These are phyloP conservation scores for Erinaceus europaeus DNA, from an alignment of 2,113 vertebrate species.

Conservation along the genomic window DNA sequence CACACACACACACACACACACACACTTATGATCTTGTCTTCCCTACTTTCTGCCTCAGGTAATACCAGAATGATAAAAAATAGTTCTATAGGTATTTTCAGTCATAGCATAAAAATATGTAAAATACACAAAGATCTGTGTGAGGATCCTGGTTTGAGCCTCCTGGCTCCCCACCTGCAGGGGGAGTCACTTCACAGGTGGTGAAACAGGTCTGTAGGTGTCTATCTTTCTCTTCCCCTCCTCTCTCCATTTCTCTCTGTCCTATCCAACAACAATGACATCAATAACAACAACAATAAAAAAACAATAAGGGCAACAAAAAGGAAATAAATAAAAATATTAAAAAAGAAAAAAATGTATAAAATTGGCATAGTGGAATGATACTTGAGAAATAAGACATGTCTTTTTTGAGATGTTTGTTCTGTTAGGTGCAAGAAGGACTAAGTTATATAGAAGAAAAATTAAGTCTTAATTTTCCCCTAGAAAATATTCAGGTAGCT, in stretches of 20 bases:
- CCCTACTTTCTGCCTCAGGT: not conserved
- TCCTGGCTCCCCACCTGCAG: too few relatives aligned
- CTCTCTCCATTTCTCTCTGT: too few relatives aligned
- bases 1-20: not conserved
- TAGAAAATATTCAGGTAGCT: not conserved
- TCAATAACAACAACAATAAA: too few relatives aligned
- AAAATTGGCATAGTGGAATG: not conserved
- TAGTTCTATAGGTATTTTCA: not conserved
- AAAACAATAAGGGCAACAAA: too few relatives aligned
- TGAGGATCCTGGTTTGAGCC: too few relatives aligned
- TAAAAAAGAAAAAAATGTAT: too few relatives aligned
- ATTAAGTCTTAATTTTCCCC: not conserved
- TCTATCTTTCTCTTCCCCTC: too few relatives aligned
- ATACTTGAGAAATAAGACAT: not conserved
- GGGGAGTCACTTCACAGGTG: too few relatives aligned
- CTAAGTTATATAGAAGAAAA: not conserved
- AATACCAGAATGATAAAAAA: not conserved
- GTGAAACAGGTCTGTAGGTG: too few relatives aligned
- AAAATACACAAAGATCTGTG: too few relatives aligned
- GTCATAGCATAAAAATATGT: not conserved
- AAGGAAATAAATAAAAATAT: too few relatives aligned
- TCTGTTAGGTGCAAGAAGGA: not conserved
- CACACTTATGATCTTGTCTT: not conserved
- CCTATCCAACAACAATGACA: too few relatives aligned
- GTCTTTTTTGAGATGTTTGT: constrained; percentile 5